A percentile compares a stretch with the other conserved stretches of the same genome.
These are phyloP conservation scores for Sarcophaga caerulescens DNA, from an alignment of 2,888 invertebrate genomes.

Conservation along the genomic window DNA sequence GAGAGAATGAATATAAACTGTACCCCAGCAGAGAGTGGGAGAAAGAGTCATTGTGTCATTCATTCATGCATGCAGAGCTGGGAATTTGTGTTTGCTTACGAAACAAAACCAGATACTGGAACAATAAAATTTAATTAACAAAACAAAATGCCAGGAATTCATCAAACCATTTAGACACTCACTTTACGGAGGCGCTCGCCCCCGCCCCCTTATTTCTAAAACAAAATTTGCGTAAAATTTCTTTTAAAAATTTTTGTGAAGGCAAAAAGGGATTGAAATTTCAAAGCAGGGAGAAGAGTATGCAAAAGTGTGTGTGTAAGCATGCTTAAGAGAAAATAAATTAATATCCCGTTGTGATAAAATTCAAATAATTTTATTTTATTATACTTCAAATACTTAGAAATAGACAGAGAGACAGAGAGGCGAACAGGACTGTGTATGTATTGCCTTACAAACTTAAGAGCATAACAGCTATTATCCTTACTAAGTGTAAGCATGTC, in stretches of 20 bases:
- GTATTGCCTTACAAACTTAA: conserved; percentile 11
- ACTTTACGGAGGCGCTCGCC: background rate
- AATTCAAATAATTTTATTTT: conserved; percentile 46
- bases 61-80: background rate
- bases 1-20: too few relatives aligned
- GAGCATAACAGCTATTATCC: background rate
- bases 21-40: background rate
- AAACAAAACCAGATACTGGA: conserved; percentile 12
- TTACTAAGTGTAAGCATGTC: background rate
- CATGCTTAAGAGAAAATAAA: background rate
- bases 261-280: background rate
- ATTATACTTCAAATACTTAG: background rate
- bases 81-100: background rate
- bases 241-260: background rate
- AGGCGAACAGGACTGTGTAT: background rate
- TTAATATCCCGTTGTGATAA: conserved; percentile 51
- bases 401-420: too few relatives aligned
- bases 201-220: background rate
- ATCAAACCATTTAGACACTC: background rate
- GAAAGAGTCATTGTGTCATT: background rate
- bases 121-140: conserved; percentile 58
- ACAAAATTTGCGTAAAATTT: background rate
- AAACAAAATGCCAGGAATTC: conserved; percentile 15
- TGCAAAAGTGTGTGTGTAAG: background rate
- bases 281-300: background rate